Percentiles rank a stretch among this genome's conserved stretches.
Conservation (phyloP, 2,113 vertebrate species). For the Tetrax tetrax region DNA sequence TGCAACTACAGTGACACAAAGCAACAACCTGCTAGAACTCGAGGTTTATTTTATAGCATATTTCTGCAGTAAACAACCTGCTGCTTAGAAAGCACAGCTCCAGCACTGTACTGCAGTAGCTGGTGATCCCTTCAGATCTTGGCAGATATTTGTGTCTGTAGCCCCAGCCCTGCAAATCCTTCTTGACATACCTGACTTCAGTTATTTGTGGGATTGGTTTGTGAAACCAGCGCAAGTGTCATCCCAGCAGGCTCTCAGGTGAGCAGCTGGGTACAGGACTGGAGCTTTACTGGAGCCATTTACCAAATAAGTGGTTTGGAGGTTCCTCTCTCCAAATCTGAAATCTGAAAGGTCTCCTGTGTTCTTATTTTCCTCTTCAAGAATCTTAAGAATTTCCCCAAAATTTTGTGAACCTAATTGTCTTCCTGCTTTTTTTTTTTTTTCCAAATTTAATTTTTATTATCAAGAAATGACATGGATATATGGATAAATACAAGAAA, state of each 20-base stretch:
- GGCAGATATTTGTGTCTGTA: background rate
- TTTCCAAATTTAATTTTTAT: background rate
- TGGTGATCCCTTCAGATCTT: background rate
- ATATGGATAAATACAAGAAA: background rate
- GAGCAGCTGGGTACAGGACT: background rate
- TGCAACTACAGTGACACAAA: background rate
- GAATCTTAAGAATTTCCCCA: background rate
- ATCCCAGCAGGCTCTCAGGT: background rate
- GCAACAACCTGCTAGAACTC: background rate
- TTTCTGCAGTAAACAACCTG: background rate
- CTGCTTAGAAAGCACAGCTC: background rate
- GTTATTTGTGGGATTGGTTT: background rate
- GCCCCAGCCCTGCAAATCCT: background rate
- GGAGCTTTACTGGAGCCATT: background rate
- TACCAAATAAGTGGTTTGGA: background rate
- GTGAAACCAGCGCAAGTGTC: background rate
- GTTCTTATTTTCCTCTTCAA: background rate
- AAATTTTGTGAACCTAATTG: background rate
- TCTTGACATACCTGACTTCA: background rate
- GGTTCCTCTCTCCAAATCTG: background rate
- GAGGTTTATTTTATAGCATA: background rate
- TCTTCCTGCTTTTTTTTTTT: background rate
- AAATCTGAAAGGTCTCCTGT: background rate
- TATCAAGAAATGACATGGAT: background rate
- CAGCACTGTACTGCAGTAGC: accelerated